phyloP scores from a whole-genome alignment of 1,140 invertebrate species.

The Lerema accius region DNA sequence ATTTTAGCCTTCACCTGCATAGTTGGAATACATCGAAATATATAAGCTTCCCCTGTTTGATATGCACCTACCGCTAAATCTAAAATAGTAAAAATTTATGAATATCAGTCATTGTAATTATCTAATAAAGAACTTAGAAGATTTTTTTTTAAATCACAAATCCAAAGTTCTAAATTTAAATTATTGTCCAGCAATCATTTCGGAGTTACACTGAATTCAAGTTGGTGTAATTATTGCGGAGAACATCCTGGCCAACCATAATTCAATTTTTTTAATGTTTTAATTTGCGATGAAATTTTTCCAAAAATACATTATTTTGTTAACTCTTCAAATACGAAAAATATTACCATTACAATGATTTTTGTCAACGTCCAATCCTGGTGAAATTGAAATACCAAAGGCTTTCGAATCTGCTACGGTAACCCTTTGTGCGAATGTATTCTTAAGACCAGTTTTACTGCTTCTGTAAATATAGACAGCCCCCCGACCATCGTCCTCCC shows the following conservation, averaged over 20 bases:
- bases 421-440: conserved; percentile 61
- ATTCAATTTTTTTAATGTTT: too few relatives aligned
- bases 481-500: conserved; percentile 84
- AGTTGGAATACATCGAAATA: conserved; percentile 84
- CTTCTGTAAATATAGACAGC: conserved; percentile 87
- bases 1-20: conserved; percentile 77
- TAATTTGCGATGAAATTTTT: too few relatives aligned
- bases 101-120: too few relatives aligned
- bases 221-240: too few relatives aligned
- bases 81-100: conserved; percentile 43
- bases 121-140: too few relatives aligned
- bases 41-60: conserved; percentile 81
- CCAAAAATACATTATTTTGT: too few relatives aligned
- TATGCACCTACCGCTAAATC: conserved; percentile 87
- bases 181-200: too few relatives aligned
- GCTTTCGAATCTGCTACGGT: conserved; percentile 61
- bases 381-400: conserved; percentile 86
- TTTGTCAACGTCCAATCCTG: conserved; percentile 85
- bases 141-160: too few relatives aligned
- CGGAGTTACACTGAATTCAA: too few relatives aligned
- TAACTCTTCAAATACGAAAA: too few relatives aligned
- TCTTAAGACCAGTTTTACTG: conserved; percentile 77
- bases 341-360: conserved; percentile 85
- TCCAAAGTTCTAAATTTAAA: too few relatives aligned
- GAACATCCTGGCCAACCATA: too few relatives aligned